Percentiles rank a stretch among this genome's conserved stretches.
phyloP scores from a whole-genome alignment of 2,113 vertebrate genomes.

The Chloropsis hardwickii region DNA sequence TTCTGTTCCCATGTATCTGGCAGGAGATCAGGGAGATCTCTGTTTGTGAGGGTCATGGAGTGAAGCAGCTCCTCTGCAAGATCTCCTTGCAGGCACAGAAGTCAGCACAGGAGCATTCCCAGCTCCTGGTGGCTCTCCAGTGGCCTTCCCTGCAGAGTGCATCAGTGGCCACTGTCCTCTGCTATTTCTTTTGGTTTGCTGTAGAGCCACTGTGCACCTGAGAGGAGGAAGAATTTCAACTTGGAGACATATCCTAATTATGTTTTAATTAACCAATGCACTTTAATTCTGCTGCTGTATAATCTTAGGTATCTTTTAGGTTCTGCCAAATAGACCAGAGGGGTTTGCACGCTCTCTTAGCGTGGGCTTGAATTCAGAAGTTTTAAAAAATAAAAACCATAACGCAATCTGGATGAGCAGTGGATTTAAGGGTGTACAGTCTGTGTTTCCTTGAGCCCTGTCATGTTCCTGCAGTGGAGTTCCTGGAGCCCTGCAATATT shows the following conservation, averaged over 20 bases:
- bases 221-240: neutral
- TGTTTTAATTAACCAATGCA: neutral
- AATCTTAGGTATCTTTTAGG: neutral
- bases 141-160: neutral
- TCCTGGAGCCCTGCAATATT: neutral
- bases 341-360: neutral
- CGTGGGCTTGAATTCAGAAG: neutral
- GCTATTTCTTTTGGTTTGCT: neutral
- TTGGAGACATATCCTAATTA: neutral
- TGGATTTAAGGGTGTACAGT: fast-evolving
- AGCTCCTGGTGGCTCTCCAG: neutral
- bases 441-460: neutral
- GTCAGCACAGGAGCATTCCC: neutral
- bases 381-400: neutral
- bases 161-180: neutral
- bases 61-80: neutral
- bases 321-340: neutral
- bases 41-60: neutral
- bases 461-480: neutral
- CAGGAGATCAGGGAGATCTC: neutral
- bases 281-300: neutral
- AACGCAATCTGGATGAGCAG: neutral
- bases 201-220: no score
- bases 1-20: neutral
- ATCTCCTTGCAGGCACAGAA: neutral